phyloP scores from a whole-genome alignment of 1,140 invertebrate genomes.

The Papilio dardanus region DNA sequence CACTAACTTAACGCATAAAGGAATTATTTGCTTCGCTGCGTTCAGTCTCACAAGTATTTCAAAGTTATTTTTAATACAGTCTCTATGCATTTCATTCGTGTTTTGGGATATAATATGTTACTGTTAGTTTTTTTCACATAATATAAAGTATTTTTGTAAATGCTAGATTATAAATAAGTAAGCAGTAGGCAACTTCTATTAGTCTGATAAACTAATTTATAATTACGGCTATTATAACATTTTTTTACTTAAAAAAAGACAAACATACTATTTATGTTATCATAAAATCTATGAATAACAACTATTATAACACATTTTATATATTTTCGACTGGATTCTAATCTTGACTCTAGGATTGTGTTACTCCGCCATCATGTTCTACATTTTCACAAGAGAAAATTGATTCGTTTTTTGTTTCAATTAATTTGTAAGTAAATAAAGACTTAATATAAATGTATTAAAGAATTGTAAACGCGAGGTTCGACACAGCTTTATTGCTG shows the following conservation, averaged over 20 bases:
- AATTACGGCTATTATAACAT: too few species aligned
- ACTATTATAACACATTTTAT: background rate
- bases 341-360: background rate
- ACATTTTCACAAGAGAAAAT: background rate
- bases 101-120: background rate
- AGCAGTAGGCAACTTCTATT: too few species aligned
- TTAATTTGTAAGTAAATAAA: constrained; percentile 32
- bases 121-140: background rate
- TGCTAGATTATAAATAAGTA: background rate
- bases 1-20: background rate
- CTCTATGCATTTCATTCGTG: background rate
- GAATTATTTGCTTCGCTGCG: background rate
- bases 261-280: too few species aligned
- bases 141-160: background rate
- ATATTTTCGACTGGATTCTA: background rate
- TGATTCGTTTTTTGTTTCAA: constrained; percentile 10
- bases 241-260: too few species aligned
- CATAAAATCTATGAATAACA: background rate
- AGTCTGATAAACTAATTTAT: too few species aligned
- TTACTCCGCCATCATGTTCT: background rate
- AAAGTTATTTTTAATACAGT: constrained; percentile 6
- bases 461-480: constrained; percentile 31
- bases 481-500: constrained; percentile 27
- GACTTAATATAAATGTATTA: constrained; percentile 27
- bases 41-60: constrained; percentile 9